A percentile compares a stretch with the other conserved stretches of the same genome.
Conservation (phyloP, 2,888 invertebrate species). For the Scelioninae gen. 1 region DNA sequence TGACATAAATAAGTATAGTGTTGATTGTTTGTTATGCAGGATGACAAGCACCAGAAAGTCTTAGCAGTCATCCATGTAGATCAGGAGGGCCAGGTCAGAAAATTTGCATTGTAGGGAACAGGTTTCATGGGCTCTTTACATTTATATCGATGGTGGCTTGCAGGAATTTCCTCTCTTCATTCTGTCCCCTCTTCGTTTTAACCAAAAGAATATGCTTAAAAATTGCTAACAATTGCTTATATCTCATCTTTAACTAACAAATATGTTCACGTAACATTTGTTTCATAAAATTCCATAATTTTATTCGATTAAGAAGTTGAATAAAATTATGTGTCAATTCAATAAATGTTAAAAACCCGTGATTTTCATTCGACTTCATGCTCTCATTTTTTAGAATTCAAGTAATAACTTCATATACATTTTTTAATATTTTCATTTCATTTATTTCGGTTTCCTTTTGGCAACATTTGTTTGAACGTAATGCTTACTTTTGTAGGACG, state of each 20-base stretch:
- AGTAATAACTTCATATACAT: too few relatives aligned
- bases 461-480: too few relatives aligned
- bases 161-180: conserved; percentile 68
- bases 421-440: too few relatives aligned
- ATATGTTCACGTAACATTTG: background rate
- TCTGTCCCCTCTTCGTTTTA: conserved; percentile 77
- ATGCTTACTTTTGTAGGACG: too few relatives aligned
- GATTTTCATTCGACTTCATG: too few relatives aligned
- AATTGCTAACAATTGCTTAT: conserved; percentile 2
- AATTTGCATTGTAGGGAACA: conserved; percentile 77
- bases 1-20: conserved; percentile 70
- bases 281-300: too few relatives aligned
- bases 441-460: too few relatives aligned
- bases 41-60: conserved; percentile 84
- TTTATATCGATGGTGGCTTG: conserved; percentile 67
- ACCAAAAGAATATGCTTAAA: conserved; percentile 23
- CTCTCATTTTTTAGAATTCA: too few relatives aligned
- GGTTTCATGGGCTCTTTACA: conserved; percentile 69
- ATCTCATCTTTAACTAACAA: conserved; percentile 1
- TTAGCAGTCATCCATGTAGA: conserved; percentile 85
- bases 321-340: too few relatives aligned
- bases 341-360: too few relatives aligned
- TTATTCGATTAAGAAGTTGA: too few relatives aligned
- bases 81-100: conserved; percentile 84
- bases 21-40: conserved; percentile 83